A percentile compares a stretch with the other conserved stretches of the same genome.
phyloP scores from a whole-genome alignment of 2,888 invertebrate species.

The Chalcis sispes region DNA sequence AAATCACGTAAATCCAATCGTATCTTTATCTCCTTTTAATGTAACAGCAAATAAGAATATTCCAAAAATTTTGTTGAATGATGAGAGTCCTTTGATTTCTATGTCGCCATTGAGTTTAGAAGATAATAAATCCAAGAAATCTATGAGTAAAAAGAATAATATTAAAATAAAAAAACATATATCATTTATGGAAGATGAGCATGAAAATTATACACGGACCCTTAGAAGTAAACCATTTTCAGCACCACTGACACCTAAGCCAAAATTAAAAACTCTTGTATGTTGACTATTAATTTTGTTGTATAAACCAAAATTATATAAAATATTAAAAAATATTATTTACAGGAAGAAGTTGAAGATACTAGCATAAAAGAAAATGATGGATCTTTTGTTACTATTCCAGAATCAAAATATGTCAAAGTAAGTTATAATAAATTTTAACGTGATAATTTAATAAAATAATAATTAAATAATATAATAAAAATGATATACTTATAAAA shows the following conservation, averaged over 20 bases:
- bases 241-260: slow-evolving; percentile 35
- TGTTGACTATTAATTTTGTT: no score
- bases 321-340: no score
- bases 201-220: background rate
- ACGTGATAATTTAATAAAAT: no score
- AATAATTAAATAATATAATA: no score
- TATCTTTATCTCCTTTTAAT: slow-evolving; percentile 4
- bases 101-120: slow-evolving; percentile 42
- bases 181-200: slow-evolving; percentile 26
- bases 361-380: background rate
- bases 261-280: slow-evolving; percentile 30
- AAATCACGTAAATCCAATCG: background rate
- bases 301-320: no score
- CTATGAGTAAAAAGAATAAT: slow-evolving; percentile 7
- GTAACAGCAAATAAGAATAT: background rate
- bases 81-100: slow-evolving; percentile 24
- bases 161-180: slow-evolving; percentile 42
- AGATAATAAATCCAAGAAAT: slow-evolving; percentile 24
- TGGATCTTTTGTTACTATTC: background rate
- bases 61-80: background rate
- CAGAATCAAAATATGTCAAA: background rate
- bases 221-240: slow-evolving; percentile 26
- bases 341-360: slow-evolving; percentile 5
- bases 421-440: slow-evolving; percentile 19
- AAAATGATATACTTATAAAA: background rate